Conservation (phyloP, 2,797 vertebrate species). For the Antennarius maculatus region DNA sequence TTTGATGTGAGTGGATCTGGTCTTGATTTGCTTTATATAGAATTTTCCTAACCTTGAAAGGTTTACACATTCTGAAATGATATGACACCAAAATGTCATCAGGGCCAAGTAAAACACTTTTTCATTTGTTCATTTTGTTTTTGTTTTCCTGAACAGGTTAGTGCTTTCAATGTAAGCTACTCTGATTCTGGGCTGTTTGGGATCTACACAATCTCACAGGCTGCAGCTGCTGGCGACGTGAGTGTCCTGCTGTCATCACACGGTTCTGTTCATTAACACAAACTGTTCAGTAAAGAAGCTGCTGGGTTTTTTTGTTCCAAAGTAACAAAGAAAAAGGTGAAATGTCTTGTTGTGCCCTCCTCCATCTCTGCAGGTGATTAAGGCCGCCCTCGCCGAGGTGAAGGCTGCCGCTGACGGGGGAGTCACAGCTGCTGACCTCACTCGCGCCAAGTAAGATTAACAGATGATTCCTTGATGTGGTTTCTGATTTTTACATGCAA, state of each 20-base stretch:
- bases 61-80: too few species aligned
- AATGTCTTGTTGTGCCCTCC: neutral
- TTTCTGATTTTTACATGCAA: neutral
- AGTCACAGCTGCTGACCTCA: constrained; percentile 85
- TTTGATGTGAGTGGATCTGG: constrained; percentile 88
- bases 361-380: constrained; percentile 87
- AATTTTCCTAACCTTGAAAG: neutral
- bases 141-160: constrained; percentile 79
- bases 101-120: neutral
- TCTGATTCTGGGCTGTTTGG: constrained; percentile 96
- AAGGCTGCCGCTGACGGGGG: constrained; percentile 87
- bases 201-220: constrained; percentile 89
- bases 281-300: neutral
- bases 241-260: constrained; percentile 57
- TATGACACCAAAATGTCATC: neutral
- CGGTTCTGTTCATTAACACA: neutral
- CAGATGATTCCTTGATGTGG: neutral
- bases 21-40: neutral
- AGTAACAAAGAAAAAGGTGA: neutral
- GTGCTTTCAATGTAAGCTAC: constrained; percentile 90
- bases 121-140: neutral
- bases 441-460: constrained; percentile 89
- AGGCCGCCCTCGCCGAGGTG: constrained; percentile 87
- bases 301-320: neutral
- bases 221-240: constrained; percentile 83